phyloP scores from a whole-genome alignment of 2,797 vertebrate species.

The Lerista edwardsae region DNA sequence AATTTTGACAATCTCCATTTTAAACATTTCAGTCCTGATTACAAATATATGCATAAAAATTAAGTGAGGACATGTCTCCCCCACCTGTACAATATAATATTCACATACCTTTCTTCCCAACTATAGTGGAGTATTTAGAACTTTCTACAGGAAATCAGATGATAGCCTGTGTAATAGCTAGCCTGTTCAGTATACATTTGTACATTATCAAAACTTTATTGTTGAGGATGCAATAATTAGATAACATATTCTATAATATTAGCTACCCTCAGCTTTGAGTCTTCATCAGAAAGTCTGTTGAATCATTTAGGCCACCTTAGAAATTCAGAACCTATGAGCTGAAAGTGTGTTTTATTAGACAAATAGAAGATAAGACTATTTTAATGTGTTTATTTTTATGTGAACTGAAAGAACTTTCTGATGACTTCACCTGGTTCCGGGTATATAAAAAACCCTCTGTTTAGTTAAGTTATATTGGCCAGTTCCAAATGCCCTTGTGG shows the following conservation, averaged over 20 bases:
- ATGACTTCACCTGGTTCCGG: conserved; percentile 9
- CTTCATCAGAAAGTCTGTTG: conserved; percentile 7
- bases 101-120: background rate
- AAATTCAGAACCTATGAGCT: conserved; percentile 45
- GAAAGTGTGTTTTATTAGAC: conserved; percentile 36
- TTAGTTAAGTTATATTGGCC: conserved; percentile 11
- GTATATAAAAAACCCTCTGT: conserved; percentile 36
- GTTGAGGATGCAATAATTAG: conserved; percentile 45
- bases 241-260: conserved; percentile 41
- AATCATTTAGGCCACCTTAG: conserved; percentile 29
- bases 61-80: conserved; percentile 16
- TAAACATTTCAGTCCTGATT: background rate
- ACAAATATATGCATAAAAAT: conserved; percentile 3
- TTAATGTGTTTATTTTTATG: conserved; percentile 25
- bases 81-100: background rate
- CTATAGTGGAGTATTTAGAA: background rate
- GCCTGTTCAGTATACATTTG: no score
- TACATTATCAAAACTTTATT: background rate
- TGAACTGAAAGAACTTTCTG: conserved; percentile 15
- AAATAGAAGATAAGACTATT: conserved; percentile 36
- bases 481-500: conserved; percentile 45
- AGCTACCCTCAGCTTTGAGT: background rate
- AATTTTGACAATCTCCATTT: background rate
- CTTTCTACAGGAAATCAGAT: conserved; percentile 13
- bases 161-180: background rate